A percentile compares a stretch with the other conserved stretches of the same genome.
phyloP scores from a whole-genome alignment of 2,888 invertebrate genomes.

The Prionchulus punctatus region DNA sequence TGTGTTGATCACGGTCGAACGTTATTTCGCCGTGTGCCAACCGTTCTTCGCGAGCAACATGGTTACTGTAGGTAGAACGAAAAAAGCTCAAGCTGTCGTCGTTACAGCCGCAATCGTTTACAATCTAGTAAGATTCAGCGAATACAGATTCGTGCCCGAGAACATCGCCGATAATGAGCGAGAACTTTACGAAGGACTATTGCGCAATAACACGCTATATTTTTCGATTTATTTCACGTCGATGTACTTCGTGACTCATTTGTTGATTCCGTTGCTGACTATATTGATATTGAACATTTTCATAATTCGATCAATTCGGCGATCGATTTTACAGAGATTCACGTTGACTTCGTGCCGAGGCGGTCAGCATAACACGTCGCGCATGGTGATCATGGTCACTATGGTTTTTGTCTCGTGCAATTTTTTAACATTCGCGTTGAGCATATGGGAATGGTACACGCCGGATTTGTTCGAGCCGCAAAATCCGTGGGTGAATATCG shows the following conservation, averaged over 20 bases:
- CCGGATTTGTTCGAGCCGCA: background rate
- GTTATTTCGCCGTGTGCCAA: slow-evolving; percentile 2
- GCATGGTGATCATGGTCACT: slow-evolving; percentile 1
- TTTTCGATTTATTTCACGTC: background rate
- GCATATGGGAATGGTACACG: background rate
- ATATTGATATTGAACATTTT: background rate
- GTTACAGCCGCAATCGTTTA: background rate
- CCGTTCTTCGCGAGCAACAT: background rate
- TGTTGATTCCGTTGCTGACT: background rate
- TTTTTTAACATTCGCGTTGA: background rate
- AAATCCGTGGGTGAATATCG: background rate
- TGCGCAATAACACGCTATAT: background rate
- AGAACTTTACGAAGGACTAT: background rate
- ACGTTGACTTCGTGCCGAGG: background rate
- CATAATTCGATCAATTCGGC: background rate
- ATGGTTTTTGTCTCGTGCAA: background rate
- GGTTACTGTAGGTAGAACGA: background rate
- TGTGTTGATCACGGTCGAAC: background rate
- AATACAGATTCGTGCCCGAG: no score
- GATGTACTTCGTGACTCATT: background rate
- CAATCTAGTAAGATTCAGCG: background rate
- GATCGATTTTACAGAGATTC: background rate
- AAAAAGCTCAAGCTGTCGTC: background rate
- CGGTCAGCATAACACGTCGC: background rate
- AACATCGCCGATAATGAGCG: no score